Conservation (phyloP, 2,797 vertebrate genomes). For the Scyliorhinus canicula region DNA sequence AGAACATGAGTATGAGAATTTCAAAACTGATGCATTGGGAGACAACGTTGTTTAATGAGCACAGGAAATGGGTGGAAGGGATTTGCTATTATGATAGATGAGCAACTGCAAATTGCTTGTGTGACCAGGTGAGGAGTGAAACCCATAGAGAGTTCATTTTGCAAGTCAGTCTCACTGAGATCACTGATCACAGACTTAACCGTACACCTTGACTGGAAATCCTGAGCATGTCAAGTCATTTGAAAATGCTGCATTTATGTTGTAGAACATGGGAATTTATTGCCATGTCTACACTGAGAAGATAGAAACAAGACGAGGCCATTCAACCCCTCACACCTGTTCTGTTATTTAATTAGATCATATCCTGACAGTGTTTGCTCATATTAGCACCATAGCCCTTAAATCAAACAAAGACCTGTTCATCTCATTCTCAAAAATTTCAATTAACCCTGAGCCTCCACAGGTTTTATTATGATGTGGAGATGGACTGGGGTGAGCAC, state of each 20-base stretch:
- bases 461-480: not conserved
- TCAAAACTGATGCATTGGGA: not conserved
- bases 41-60: not conserved
- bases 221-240: not conserved
- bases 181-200: not conserved
- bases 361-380: not conserved
- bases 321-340: not conserved
- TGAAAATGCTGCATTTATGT: not conserved
- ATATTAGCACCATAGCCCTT: no score
- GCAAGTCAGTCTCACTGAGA: no score
- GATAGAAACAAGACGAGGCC: not conserved
- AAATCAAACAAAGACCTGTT: not conserved
- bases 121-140: not conserved
- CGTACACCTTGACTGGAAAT: not conserved
- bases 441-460: not conserved
- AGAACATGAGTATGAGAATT: not conserved
- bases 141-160: not conserved
- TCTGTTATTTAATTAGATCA: not conserved
- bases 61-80: not conserved
- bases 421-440: not conserved
- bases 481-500: no score
- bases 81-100: not conserved
- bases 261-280: not conserved
- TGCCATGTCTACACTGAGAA: not conserved
- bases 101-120: not conserved